Evolutionary conservation across 1,140 invertebrate genomes (phyloP), one percentile per base, ranked within the genome.

Genomic region (Camponotus vicinus): DNA sequence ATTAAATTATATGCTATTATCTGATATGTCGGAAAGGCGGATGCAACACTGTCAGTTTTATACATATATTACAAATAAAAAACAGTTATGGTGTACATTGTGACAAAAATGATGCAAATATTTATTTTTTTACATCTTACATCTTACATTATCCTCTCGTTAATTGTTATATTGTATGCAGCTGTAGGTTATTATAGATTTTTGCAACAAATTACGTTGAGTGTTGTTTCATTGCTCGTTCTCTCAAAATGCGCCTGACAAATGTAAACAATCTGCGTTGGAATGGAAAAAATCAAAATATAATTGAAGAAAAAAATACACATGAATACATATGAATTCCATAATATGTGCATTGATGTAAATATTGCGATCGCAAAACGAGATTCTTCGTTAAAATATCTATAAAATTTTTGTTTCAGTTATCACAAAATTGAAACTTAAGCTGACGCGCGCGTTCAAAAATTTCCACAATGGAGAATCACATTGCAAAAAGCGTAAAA

Each of bases 1-100:
- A 55, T 69, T 70, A 80, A 70, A 61, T 80, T 80, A 55, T 34
- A 13, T 8, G n/a, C n/a, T 55, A 80, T 80, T 70, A 70, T 40
- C 7, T 27, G 64, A 69, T n/a, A 57, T 40, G 8, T 45, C 18
- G 9, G 34, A 79, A 69, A 69, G 42, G 15, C 49, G n/a, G 3
- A 9, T n/a, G 45, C 18, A 21, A 79, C 15, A 8, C 37, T 80
- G 61, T 64, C 63, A 18, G 13, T 70, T 55, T n/a, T 49, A 52
- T 18, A 42, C 42, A 27, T 5, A 34, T 21, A 15, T 40, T 11
- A 40, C 27, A 69, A 70, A 69, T 67, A 42, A 55, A 42, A 55
- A 80, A 67, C 63, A 67, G 40, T 78, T 78, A 45, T 9, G n/a
- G 13, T 11, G 8, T 40, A 52, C 9, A 45, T 55, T 52, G 63